Base-by-base conservation (phyloP, 2,797 vertebrate species). In the Rhabdomys pumilio region DNA sequence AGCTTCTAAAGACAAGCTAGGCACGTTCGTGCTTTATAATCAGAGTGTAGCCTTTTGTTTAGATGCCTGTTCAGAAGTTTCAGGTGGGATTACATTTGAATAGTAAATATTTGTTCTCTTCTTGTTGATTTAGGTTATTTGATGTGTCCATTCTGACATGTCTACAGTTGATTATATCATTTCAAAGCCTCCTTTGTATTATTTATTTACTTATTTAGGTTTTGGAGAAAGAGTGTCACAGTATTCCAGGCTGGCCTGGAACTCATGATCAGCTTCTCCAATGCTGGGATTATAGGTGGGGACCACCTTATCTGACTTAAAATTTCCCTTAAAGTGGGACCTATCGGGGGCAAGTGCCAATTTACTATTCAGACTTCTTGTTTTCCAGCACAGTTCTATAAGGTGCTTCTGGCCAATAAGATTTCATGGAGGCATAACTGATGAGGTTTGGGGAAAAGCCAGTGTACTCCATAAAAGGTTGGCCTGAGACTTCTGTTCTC, bases 371-470 rank as follows among this genome's bases (percentile, higher is more conserved):
- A 87, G 41, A 95, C 8, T 73, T 83, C 19, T 44, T 76, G 44
- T 26, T 94, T 34, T 83, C 91, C 26, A 79, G 2, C 77, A 53
- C 77, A 82, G 67, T 72, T 67, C 44, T 82, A 22, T 92, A 92
- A 73, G 19, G 2, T 87, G 34, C 14, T 80, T 87, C 57, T 84
- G 31, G 47, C n/a, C 55, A 59, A 14, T 77, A 67, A 79, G 84
- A 88, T 95, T 93, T 93, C 44, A 44, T 50, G 34, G 47, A 80
- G 44, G 34, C 20, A 31, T 84, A n/a, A 57, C 53, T 44, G 26
- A 76, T 80, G 47, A 59, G 82, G 26, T 26, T 91, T 75, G 87
- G 80, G 26, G 50, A 63, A 83, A 90, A 96, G 41, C 31, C 75
- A 73, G 55, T 91, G 89, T 89, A 47, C 11, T 41, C 44, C 17